Evolutionary conservation across 2,797 vertebrate species (phyloP).

Genomic region (Bryconaethiops microstoma): DNA sequence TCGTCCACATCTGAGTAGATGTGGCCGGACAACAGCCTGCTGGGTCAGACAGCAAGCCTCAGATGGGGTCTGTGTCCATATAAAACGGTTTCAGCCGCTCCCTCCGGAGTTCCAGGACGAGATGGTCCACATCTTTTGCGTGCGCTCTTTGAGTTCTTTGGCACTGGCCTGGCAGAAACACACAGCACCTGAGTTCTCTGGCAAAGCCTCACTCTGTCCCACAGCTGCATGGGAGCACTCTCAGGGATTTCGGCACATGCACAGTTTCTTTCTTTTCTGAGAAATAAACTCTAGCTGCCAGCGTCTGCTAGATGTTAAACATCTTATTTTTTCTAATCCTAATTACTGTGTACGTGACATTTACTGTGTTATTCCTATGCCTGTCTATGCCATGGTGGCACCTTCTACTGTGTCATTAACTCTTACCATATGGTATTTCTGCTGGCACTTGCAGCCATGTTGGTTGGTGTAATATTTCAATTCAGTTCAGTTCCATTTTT

Average conservation of each 20-base stretch:
- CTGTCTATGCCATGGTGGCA: background rate
- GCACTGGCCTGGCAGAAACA: conserved; percentile 39
- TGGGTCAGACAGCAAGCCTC: background rate
- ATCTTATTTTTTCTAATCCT: background rate
- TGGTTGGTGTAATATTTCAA: background rate
- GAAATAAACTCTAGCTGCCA: background rate
- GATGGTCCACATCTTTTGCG: conserved; percentile 27
- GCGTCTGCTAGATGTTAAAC: background rate
- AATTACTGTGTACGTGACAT: background rate
- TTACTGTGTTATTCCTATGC: background rate
- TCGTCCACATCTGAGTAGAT: background rate
- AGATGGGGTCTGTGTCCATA: conserved; percentile 23
- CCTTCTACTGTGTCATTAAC: background rate
- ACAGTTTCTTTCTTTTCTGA: background rate
- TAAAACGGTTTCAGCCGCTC: conserved; percentile 10
- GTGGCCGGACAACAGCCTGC: background rate
- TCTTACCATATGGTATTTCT: background rate
- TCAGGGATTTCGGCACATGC: conserved; percentile 39
- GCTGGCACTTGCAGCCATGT: background rate
- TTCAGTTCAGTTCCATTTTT: too few species aligned
- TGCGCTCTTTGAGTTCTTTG: conserved; percentile 46
- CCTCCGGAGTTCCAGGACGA: background rate
- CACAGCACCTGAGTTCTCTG: conserved; percentile 52
- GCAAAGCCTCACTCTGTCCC: conserved; percentile 24
- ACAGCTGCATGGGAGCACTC: conserved; percentile 40